Percentiles rank a stretch among this genome's conserved stretches.
These are phyloP conservation scores for Chiloscyllium plagiosum DNA, from an alignment of 2,113 vertebrate genomes.

Conservation along the genomic window DNA sequence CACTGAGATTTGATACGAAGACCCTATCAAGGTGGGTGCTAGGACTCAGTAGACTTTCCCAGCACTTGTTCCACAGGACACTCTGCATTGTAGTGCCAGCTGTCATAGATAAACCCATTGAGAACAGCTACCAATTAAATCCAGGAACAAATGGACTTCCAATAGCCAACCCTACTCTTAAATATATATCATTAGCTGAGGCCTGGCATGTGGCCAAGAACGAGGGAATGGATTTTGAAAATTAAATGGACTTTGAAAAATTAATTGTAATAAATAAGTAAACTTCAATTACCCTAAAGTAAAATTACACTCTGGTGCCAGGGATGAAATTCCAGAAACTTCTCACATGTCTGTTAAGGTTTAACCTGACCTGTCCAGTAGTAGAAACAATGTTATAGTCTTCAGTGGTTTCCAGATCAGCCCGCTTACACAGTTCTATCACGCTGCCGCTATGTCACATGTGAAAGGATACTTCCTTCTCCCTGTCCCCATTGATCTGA, in stretches of 20 bases:
- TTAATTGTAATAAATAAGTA: background rate
- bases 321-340: slow-evolving; percentile 18
- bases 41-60: background rate
- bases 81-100: background rate
- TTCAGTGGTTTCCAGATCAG: background rate
- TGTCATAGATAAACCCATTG: background rate
- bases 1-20: background rate
- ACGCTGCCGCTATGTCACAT: background rate
- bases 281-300: background rate
- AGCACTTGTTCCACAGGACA: background rate
- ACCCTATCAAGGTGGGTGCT: background rate
- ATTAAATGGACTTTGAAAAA: background rate
- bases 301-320: background rate
- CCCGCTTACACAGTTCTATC: background rate
- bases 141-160: background rate
- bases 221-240: background rate
- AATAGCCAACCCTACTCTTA: background rate
- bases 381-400: background rate
- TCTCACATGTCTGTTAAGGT: background rate
- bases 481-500: background rate
- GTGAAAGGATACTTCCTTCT: background rate
- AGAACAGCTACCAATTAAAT: background rate
- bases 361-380: background rate
- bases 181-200: background rate
- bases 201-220: background rate